Evolutionary conservation across 2,113 vertebrate genomes (phyloP).

Genomic region (Aptenodytes patagonicus): DNA sequence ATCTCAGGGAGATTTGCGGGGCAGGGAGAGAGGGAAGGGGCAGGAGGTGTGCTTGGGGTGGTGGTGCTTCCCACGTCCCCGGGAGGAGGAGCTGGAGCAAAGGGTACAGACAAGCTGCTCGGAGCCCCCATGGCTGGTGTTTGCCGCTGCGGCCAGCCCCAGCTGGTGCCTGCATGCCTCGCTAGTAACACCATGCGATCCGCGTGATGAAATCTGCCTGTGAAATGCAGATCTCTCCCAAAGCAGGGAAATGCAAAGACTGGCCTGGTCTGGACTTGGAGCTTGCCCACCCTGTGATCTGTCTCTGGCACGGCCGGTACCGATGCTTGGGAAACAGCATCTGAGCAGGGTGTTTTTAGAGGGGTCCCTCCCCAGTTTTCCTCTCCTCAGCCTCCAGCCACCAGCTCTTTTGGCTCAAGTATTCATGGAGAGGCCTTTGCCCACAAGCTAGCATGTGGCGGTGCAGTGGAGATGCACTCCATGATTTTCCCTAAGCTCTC

Average conservation of each 20-base stretch:
- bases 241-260: background rate
- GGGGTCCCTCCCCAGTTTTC: background rate
- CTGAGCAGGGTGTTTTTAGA: background rate
- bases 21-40: background rate
- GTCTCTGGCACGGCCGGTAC: background rate
- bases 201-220: background rate
- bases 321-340: background rate
- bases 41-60: background rate
- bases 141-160: background rate
- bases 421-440: background rate
- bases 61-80: background rate
- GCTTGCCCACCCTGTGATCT: background rate
- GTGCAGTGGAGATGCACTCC: background rate
- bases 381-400: background rate
- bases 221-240: background rate
- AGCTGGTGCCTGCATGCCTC: background rate
- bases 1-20: background rate
- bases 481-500: background rate
- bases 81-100: background rate
- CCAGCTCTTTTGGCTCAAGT: background rate
- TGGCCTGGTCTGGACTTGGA: background rate
- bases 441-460: background rate
- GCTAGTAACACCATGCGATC: accelerated
- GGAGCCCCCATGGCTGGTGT: background rate
- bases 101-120: background rate